Conservation (phyloP, 2,888 invertebrate species). For the Ochropleura plecta region DNA sequence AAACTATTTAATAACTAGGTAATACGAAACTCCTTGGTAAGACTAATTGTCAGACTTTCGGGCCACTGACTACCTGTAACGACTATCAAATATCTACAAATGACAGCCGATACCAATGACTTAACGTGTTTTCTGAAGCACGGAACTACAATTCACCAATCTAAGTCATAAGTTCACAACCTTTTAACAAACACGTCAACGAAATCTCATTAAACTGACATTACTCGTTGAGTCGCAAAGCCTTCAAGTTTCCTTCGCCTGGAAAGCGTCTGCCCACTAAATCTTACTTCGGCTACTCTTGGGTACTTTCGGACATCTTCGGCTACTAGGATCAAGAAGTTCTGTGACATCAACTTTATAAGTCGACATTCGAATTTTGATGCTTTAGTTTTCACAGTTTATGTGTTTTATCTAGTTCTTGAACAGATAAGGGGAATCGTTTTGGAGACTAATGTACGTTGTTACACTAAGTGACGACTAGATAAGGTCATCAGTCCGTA, state of each 20-base stretch:
- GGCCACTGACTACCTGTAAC: too few relatives aligned
- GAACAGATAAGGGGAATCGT: background rate
- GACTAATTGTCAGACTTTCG: too few relatives aligned
- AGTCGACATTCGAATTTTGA: constrained; percentile 58
- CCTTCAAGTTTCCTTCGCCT: constrained; percentile 36
- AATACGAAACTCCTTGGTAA: too few relatives aligned
- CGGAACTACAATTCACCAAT: background rate
- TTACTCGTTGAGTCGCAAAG: constrained; percentile 56
- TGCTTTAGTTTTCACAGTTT: constrained; percentile 40
- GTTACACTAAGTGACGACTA: background rate
- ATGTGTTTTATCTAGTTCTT: constrained; percentile 31
- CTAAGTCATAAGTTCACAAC: constrained; percentile 6
- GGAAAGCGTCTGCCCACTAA: constrained; percentile 55
- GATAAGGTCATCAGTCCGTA: background rate
- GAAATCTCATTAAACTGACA: constrained; percentile 56
- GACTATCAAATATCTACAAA: too few relatives aligned
- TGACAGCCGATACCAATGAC: too few relatives aligned
- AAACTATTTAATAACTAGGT: too few relatives aligned
- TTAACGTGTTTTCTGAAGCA: too few relatives aligned
- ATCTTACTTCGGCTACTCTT: constrained; percentile 58
- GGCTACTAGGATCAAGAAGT: constrained; percentile 53
- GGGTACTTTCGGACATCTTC: constrained; percentile 53
- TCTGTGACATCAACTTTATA: constrained; percentile 52
- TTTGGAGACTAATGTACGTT: background rate
- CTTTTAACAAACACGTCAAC: constrained; percentile 25